phyloP scores from a whole-genome alignment of 2,113 vertebrate species.

The Protomyctophum bolini region DNA sequence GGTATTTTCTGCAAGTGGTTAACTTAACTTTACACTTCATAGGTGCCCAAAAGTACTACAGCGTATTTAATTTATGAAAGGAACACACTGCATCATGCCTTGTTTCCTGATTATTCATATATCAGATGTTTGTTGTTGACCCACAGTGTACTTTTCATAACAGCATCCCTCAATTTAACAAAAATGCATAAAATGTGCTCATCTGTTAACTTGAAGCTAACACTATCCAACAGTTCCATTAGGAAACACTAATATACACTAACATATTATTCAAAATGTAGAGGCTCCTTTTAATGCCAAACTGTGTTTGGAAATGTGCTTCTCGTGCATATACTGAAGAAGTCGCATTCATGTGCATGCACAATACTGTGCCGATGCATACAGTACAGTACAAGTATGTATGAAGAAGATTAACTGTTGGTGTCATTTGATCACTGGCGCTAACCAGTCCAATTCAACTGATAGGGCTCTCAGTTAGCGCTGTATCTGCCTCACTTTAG shows the following conservation, averaged over 20 bases:
- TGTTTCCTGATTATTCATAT: no score
- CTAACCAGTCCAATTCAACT: conserved; percentile 9
- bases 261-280: not conserved
- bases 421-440: not conserved
- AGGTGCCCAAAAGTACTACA: no score
- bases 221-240: not conserved
- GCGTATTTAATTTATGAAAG: no score
- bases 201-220: not conserved
- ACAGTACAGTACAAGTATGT: no score
- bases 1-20: no score
- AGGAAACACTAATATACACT: not conserved
- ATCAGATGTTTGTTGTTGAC: no score
- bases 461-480: conserved; percentile 28
- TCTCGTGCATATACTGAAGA: not conserved
- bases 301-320: not conserved
- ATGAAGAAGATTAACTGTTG: not conserved
- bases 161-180: no score
- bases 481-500: conserved; percentile 51
- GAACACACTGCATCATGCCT: no score
- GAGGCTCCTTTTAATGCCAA: not conserved
- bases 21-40: no score
- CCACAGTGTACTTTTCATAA: no score
- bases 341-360: no score
- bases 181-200: not conserved
- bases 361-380: no score